Conservation (phyloP, 2,797 vertebrate genomes). For the Esox masquinongy region DNA sequence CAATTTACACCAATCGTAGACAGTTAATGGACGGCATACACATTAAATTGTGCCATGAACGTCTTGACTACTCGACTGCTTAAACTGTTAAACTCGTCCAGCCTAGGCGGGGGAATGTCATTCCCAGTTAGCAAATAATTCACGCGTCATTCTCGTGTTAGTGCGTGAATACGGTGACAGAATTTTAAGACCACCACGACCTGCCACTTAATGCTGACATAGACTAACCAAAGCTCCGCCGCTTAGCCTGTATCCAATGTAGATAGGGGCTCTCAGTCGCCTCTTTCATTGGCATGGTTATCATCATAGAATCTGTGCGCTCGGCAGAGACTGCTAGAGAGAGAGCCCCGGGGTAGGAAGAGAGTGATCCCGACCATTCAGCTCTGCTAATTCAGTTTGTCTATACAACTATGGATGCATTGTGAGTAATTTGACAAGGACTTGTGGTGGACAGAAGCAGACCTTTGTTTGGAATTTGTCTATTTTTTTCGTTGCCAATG, state of each 20-base stretch:
- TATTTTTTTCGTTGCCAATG: conserved; percentile 77
- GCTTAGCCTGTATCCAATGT: conserved; percentile 23
- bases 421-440: conserved; percentile 62
- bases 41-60: background rate
- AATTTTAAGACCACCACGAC: conserved; percentile 23
- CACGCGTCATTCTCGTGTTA: background rate
- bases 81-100: background rate
- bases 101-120: background rate
- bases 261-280: conserved; percentile 32
- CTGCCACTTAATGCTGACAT: conserved; percentile 29
- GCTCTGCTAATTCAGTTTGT: conserved; percentile 77
- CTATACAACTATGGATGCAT: conserved; percentile 78
- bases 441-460: conserved; percentile 53
- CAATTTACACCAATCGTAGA: background rate
- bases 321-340: conserved; percentile 5
- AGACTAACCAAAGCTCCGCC: conserved; percentile 27
- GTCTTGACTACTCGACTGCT: background rate
- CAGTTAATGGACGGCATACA: background rate
- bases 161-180: background rate
- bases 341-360: conserved; percentile 6
- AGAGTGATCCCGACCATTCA: conserved; percentile 50
- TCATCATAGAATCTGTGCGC: conserved; percentile 21
- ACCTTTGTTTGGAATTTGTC: conserved; percentile 84
- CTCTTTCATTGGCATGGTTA: conserved; percentile 33
- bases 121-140: background rate